phyloP scores from a whole-genome alignment of 1,140 invertebrate genomes.

The Batillaria attramentaria region DNA sequence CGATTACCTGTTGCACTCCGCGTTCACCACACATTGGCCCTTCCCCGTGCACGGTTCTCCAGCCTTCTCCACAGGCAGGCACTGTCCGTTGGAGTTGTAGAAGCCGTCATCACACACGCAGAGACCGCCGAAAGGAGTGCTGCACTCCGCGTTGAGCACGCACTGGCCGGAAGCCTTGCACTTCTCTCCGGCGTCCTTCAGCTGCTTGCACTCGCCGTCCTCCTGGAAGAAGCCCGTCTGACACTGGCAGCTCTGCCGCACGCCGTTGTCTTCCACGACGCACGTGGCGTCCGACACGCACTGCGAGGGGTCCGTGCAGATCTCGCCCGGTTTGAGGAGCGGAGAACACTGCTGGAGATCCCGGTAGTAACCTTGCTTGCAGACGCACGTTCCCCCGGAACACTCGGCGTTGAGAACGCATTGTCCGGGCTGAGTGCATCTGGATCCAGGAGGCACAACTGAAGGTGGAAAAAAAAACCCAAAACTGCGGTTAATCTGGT shows the following conservation, averaged over 20 bases:
- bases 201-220: constrained; percentile 28
- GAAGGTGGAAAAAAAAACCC: neutral
- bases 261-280: constrained; percentile 1
- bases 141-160: constrained; percentile 26
- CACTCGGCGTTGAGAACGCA: constrained; percentile 43
- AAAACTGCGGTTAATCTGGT: too few relatives aligned
- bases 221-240: constrained; percentile 21
- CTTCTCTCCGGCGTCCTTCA: constrained; percentile 25
- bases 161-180: constrained; percentile 35
- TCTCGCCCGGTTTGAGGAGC: constrained; percentile 6
- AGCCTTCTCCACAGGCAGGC: constrained; percentile 28
- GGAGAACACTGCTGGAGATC: constrained; percentile 18
- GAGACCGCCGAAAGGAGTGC: constrained; percentile 25
- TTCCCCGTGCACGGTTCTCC: constrained; percentile 30
- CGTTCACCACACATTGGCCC: constrained; percentile 34
- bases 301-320: constrained; percentile 33
- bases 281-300: constrained; percentile 35
- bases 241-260: constrained; percentile 26
- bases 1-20: constrained; percentile 28
- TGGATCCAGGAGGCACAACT: constrained; percentile 29
- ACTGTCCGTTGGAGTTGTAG: constrained; percentile 32
- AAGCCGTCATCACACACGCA: constrained; percentile 26
- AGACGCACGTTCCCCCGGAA: constrained; percentile 30
- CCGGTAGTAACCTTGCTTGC: constrained; percentile 27
- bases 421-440: constrained; percentile 33